Percentiles rank a stretch among this genome's conserved stretches.
Evolutionary conservation across 2,888 invertebrate genomes (phyloP).

Genomic region (Brachyptera putata): DNA sequence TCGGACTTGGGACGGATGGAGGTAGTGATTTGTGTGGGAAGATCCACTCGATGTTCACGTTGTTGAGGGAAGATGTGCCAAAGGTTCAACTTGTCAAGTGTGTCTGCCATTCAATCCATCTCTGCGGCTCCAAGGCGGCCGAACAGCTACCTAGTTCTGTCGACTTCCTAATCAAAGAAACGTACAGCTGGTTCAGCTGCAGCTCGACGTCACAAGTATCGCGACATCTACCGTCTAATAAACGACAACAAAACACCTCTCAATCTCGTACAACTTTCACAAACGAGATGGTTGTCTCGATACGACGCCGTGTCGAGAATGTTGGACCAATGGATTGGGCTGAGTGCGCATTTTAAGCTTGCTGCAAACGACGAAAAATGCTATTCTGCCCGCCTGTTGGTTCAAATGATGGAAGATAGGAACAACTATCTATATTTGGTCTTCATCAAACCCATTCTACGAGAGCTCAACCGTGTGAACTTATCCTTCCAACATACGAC

Average conservation of each 20-base stretch:
- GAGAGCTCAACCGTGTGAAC: constrained; percentile 28
- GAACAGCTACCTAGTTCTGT: not conserved
- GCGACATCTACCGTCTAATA: not conserved
- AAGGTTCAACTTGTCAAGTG: not conserved
- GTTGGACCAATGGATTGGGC: too few species aligned
- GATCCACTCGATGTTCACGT: not conserved
- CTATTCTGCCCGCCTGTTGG: too few species aligned
- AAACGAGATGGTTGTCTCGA: too few species aligned
- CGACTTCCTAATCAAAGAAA: not conserved
- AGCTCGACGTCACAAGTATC: not conserved
- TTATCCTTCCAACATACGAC: constrained; percentile 32
- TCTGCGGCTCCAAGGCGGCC: not conserved
- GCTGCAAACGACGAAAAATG: too few species aligned
- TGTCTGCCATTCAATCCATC: not conserved
- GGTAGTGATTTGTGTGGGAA: not conserved
- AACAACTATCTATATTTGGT: constrained; percentile 32
- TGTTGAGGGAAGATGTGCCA: not conserved
- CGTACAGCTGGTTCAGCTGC: not conserved
- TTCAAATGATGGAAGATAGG: too few species aligned
- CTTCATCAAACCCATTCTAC: constrained; percentile 31
- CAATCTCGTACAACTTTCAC: too few species aligned
- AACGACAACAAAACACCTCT: too few species aligned
- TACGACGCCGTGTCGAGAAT: too few species aligned
- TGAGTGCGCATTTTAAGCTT: too few species aligned
- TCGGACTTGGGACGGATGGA: too few species aligned